Conservation (phyloP, 2,113 vertebrate species). For the Uria aalge region DNA sequence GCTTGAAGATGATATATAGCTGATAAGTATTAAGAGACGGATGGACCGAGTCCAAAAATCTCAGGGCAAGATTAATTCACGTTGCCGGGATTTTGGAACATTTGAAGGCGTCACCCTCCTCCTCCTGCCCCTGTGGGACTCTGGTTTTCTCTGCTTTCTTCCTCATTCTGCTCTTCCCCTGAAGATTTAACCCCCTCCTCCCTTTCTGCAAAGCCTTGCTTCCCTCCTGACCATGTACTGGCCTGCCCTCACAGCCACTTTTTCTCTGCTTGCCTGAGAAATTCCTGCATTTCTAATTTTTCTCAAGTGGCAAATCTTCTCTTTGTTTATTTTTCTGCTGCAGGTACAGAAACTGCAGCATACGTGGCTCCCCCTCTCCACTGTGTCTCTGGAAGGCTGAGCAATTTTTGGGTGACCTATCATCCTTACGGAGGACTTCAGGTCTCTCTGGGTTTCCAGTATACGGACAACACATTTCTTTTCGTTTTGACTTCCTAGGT, state of each 20-base stretch:
- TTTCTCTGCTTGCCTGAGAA: not conserved
- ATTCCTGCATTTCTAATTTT: not conserved
- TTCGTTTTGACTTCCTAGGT: not conserved
- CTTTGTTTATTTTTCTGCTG: not conserved
- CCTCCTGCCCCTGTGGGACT: not conserved
- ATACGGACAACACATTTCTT: rapidly evolving
- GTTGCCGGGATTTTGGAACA: not conserved
- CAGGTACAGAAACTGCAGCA: not conserved
- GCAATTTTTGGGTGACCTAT: not conserved
- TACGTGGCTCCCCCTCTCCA: not conserved
- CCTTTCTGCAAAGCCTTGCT: not conserved
- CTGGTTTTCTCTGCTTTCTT: not conserved
- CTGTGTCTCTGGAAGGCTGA: not conserved
- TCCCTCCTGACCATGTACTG: not conserved
- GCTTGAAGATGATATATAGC: not conserved
- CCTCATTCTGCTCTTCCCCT: not conserved
- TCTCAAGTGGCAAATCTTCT: not conserved
- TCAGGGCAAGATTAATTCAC: not conserved
- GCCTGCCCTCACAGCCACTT: not conserved
- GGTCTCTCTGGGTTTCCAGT: not conserved
- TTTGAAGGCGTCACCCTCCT: not conserved
- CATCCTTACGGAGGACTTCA: not conserved
- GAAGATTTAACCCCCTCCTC: not conserved
- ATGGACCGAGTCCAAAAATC: not conserved
- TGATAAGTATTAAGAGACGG: not conserved